These are phyloP conservation scores for Thecocarcelia acutangulata DNA, from an alignment of 2,888 invertebrate species.

Conservation along the genomic window DNA sequence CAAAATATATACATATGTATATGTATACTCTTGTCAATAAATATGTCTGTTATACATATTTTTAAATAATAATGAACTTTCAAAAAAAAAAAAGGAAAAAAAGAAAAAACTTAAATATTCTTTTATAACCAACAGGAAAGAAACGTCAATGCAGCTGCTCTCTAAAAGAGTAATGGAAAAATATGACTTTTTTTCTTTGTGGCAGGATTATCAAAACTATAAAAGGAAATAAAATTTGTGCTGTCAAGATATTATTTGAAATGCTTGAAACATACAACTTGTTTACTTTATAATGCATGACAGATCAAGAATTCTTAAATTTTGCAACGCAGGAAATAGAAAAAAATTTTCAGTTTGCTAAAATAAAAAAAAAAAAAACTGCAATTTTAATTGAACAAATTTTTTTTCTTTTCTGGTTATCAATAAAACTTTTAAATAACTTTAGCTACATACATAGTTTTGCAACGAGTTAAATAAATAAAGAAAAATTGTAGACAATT, in stretches of 20 bases:
- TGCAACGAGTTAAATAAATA: too few relatives aligned
- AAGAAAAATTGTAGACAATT: too few relatives aligned
- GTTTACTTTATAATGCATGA: not conserved
- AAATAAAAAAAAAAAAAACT: too few relatives aligned
- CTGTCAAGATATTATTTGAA: not conserved
- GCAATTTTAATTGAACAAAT: too few relatives aligned
- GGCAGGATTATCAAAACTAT: not conserved
- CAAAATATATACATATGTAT: too few relatives aligned
- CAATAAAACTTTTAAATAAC: too few relatives aligned
- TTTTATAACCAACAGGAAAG: slow-evolving; percentile 10
- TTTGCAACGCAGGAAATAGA: too few relatives aligned
- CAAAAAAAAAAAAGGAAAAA: not conserved
- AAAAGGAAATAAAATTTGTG: slow-evolving; percentile 4
- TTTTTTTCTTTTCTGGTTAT: too few relatives aligned
- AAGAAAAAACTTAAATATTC: slow-evolving; percentile 2
- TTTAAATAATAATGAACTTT: slow-evolving; percentile 50
- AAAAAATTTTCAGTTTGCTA: too few relatives aligned
- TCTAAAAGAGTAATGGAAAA: not conserved
- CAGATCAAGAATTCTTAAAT: not conserved
- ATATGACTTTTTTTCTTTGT: not conserved
- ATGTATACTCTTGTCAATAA: slow-evolving; percentile 25
- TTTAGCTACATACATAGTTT: too few relatives aligned
- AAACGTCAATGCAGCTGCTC: slow-evolving; percentile 5
- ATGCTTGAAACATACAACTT: not conserved
- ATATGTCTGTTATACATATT: slow-evolving; percentile 21